Evolutionary conservation across 1,140 invertebrate species (phyloP).

Genomic region (Drosophila malerkotliana): DNA sequence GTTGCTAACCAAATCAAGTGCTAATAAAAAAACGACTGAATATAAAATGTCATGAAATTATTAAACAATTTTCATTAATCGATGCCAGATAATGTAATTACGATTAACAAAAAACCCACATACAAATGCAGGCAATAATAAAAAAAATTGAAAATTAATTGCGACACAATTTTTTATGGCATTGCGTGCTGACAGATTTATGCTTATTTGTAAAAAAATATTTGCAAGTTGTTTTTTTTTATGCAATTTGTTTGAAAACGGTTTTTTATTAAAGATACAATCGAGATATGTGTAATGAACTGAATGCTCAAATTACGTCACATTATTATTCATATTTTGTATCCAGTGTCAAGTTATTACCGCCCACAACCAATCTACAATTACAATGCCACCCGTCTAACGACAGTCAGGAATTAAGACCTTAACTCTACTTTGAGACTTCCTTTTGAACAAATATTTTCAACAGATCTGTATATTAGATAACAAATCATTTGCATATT

Average conservation of each 20-base stretch:
- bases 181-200: slow-evolving; percentile 79
- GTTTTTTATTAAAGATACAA: slow-evolving; percentile 8
- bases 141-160: slow-evolving; percentile 57
- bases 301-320: slow-evolving; percentile 55
- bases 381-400: not conserved
- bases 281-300: slow-evolving; percentile 26
- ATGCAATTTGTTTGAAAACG: slow-evolving; percentile 15
- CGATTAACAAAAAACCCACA: slow-evolving; percentile 38
- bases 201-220: slow-evolving; percentile 62
- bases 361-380: not conserved
- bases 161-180: slow-evolving; percentile 71
- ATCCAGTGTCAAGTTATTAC: not conserved
- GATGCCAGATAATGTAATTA: slow-evolving; percentile 56
- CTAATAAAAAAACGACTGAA: slow-evolving; percentile 11
- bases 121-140: not conserved
- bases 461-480: not conserved
- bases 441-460: not conserved
- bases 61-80: slow-evolving; percentile 55
- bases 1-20: slow-evolving; percentile 33
- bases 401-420: not conserved
- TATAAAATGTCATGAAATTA: slow-evolving; percentile 44
- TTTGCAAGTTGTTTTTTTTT: slow-evolving; percentile 27
- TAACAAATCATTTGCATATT: not conserved
- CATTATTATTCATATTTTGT: slow-evolving; percentile 6
- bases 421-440: not conserved